Conservation (phyloP, 2,797 vertebrate species). For the Sebastes umbrosus region DNA sequence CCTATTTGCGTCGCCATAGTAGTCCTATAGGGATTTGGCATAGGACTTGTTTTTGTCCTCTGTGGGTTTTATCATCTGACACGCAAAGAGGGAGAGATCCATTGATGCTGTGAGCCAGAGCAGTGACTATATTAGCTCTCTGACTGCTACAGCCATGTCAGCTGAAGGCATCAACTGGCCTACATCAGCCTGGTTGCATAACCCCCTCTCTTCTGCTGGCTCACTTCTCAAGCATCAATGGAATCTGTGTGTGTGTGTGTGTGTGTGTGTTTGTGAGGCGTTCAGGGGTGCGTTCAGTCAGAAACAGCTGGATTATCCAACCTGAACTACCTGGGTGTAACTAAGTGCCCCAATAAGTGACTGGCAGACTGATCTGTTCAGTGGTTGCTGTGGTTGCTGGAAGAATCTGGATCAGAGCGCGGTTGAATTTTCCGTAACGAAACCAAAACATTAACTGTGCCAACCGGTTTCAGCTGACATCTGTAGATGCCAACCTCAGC, state of each 20-base stretch:
- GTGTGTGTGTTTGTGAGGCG: neutral
- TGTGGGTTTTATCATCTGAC: conserved; percentile 23
- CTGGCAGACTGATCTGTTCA: neutral
- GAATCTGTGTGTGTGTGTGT: conserved; percentile 3
- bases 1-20: neutral
- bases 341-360: neutral
- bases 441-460: conserved; percentile 18
- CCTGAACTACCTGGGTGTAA: neutral
- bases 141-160: conserved; percentile 45
- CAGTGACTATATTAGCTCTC: conserved; percentile 35
- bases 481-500: neutral
- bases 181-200: conserved; percentile 62
- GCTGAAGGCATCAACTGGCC: conserved; percentile 62
- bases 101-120: conserved; percentile 29
- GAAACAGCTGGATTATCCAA: conserved; percentile 20
- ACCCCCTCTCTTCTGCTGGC: conserved; percentile 11
- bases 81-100: neutral
- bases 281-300: neutral
- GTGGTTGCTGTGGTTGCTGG: neutral
- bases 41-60: neutral
- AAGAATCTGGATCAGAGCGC: neutral
- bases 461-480: neutral
- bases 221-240: conserved; percentile 45
- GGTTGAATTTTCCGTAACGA: neutral
- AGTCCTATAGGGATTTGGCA: neutral